These are phyloP conservation scores for Elymnias hypermnestra DNA, from an alignment of 1,140 invertebrate genomes.

Conservation along the genomic window DNA sequence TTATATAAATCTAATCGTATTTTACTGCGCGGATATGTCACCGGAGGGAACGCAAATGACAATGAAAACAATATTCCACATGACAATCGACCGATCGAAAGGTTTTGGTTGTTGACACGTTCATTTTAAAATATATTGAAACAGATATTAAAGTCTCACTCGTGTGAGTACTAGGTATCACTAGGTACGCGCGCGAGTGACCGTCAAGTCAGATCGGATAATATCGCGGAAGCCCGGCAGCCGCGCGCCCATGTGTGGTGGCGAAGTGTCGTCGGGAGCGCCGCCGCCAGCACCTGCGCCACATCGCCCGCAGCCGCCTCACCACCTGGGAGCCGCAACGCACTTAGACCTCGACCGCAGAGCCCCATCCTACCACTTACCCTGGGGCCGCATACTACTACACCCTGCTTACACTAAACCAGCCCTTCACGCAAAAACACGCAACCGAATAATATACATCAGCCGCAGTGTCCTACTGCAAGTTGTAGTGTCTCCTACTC, in stretches of 20 bases:
- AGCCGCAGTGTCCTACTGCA: no score
- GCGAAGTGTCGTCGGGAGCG: slow-evolving; percentile 1
- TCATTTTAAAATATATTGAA: neutral
- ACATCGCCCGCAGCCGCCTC: slow-evolving; percentile 18
- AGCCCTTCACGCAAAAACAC: no score
- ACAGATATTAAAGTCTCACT: neutral
- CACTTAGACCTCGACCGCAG: slow-evolving; percentile 1
- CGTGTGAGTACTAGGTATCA: neutral
- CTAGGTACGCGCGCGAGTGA: slow-evolving; percentile 8
- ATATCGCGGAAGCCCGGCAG: no score
- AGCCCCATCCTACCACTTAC: neutral
- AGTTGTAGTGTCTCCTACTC: no score
- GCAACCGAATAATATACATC: no score
- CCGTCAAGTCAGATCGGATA: slow-evolving; percentile 7
- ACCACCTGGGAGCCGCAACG: slow-evolving; percentile 5
- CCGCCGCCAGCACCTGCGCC: slow-evolving; percentile 14
- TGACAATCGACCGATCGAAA: no score
- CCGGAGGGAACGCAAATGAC: neutral
- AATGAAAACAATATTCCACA: no score
- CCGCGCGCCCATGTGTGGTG: slow-evolving; percentile 9
- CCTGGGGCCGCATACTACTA: no score
- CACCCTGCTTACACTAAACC: no score
- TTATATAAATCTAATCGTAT: neutral
- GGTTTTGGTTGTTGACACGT: no score
- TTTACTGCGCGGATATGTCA: neutral